Base-by-base conservation (phyloP, 2,113 vertebrate genomes). In the Typhlomys cinereus region DNA sequence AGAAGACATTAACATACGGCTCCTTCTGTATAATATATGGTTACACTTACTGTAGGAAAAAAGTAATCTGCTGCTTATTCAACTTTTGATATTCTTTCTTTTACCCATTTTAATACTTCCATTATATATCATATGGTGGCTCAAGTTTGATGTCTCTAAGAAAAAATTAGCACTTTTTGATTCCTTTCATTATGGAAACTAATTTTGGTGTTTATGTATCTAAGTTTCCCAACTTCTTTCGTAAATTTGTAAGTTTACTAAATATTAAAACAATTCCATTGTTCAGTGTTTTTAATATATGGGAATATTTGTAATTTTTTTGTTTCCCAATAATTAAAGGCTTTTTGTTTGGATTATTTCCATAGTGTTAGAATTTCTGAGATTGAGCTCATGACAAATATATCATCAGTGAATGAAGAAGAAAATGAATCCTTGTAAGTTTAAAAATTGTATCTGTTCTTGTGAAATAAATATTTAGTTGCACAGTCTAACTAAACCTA, bases 111-210 rank as follows among this genome's bases (percentile, higher is more conserved):
- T 46, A 85, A 25, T 54, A 12, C 54, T 89, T 46, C 52, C 44
- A 9, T 34, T 70, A 75, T n/a, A 5, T 71, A 41, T 36, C 9
- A 79, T 62, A 39, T 21, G 23, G 14, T 85, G 25, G 66, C 59
- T 89, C 85, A 93, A 80, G 66, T 73, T 54, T 79, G 13, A 79
- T 85, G 25, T 64, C 81, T 23, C 8, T 71, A 52, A 89, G 70
- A 78, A 54, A 64, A 64, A 46, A 46, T 73, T 5, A 73, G 27
- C 4, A 34, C 15, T 15, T 90, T 89, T 85, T 66, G 29, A 21
- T 71, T 6, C 4, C 1, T 74, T 78, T 11, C 15, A 71, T 79
- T 36, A 79, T 66, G 61, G 71, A 75, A 66, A 8, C 57, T 64
- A 54, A 39, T 57, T 46, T 66, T 80, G n/a, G 1, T 57, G 10